These are phyloP conservation scores for Amphiprion ocellaris DNA, from an alignment of 2,113 vertebrate species.

Conservation along the genomic window DNA sequence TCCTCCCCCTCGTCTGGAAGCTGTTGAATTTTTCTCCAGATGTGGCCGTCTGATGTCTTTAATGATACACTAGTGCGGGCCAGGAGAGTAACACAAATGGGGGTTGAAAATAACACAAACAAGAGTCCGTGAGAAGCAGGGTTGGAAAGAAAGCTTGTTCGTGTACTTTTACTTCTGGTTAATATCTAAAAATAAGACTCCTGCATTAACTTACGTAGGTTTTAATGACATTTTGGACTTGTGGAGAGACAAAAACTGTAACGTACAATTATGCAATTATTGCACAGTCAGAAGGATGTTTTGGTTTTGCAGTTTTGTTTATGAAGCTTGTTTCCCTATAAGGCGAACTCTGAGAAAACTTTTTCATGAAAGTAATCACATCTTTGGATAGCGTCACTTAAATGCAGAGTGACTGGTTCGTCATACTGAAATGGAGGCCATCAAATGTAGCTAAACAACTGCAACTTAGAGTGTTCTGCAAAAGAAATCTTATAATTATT, in stretches of 20 bases:
- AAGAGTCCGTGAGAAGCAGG: neutral
- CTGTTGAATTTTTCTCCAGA: constrained; percentile 77
- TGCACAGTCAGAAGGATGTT: constrained; percentile 14
- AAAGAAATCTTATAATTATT: neutral
- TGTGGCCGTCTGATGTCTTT: constrained; percentile 65
- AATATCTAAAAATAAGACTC: neutral
- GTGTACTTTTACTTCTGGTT: neutral
- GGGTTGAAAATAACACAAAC: constrained; percentile 40
- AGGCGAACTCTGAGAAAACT: neutral
- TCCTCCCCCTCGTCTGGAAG: constrained; percentile 77
- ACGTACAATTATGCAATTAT: neutral
- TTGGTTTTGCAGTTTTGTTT: neutral
- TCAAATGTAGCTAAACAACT: neutral
- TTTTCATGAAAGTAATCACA: neutral
- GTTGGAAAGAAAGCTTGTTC: neutral
- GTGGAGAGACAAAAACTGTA: neutral
- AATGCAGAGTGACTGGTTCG: neutral
- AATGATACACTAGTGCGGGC: constrained; percentile 52
- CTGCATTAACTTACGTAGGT: neutral
- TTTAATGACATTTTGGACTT: constrained; percentile 8
- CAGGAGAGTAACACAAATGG: constrained; percentile 28
- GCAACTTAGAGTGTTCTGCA: neutral
- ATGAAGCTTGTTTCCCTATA: neutral
- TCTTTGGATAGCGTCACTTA: constrained; percentile 4
- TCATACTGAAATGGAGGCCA: constrained; percentile 1